Conservation (phyloP, 2,797 vertebrate genomes). For the Anas bahamensis region DNA sequence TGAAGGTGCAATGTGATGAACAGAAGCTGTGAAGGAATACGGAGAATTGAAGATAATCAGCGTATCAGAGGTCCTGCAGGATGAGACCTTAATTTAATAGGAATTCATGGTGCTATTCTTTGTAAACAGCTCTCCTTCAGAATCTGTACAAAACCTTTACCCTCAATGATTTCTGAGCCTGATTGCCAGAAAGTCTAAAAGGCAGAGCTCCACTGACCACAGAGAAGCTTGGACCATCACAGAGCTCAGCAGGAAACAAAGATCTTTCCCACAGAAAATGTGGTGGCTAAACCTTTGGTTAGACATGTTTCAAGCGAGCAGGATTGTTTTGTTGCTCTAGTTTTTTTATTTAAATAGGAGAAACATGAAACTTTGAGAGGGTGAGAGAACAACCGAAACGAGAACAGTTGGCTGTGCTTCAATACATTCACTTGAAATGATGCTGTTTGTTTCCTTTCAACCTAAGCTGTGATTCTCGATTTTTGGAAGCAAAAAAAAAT, state of each 20-base stretch:
- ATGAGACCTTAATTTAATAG: background rate
- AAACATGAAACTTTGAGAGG: background rate
- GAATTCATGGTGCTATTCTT: background rate
- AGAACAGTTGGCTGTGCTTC: background rate
- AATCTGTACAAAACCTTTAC: background rate
- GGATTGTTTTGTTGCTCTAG: background rate
- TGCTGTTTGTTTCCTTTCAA: background rate
- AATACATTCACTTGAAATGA: background rate
- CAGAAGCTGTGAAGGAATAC: accelerated
- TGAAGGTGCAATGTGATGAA: background rate
- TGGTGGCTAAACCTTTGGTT: background rate
- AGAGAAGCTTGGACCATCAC: background rate
- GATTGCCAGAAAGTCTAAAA: background rate
- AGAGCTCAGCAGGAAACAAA: background rate
- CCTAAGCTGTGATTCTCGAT: background rate
- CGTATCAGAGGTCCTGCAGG: background rate
- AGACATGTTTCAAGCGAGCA: background rate
- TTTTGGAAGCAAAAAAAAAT: background rate
- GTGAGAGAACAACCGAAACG: background rate
- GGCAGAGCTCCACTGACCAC: accelerated
- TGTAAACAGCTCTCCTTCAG: background rate
- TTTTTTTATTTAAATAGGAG: background rate
- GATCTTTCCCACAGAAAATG: background rate
- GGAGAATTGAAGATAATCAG: background rate
- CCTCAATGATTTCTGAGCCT: accelerated